phyloP scores from a whole-genome alignment of 2,113 vertebrate genomes.

The Trematomus loennbergii region DNA sequence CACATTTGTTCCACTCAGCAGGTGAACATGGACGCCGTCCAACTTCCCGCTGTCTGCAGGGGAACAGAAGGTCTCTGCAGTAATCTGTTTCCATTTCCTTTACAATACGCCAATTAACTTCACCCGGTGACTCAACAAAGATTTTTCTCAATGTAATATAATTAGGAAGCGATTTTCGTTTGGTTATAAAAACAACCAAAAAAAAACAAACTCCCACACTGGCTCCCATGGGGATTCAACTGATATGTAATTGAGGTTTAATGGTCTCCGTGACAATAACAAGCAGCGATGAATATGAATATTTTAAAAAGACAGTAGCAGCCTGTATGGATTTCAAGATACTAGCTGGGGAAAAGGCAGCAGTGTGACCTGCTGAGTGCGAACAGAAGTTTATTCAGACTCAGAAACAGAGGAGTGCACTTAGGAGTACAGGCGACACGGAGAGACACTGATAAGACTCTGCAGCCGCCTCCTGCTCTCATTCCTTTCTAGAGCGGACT shows the following conservation, averaged over 20 bases:
- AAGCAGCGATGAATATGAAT: conserved; percentile 65
- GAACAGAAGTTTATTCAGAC: conserved; percentile 49
- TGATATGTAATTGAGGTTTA: conserved; percentile 75
- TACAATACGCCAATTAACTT: conserved; percentile 74
- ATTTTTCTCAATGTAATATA: conserved; percentile 63
- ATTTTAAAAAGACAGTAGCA: conserved; percentile 53
- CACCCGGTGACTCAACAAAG: conserved; percentile 71
- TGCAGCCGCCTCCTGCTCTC: conserved; percentile 44
- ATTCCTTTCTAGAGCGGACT: conserved; percentile 48
- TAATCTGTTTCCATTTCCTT: conserved; percentile 69
- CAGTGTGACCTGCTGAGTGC: conserved; percentile 53
- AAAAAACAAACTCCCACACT: background rate
- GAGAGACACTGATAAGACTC: conserved; percentile 62
- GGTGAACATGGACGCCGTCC: conserved; percentile 71
- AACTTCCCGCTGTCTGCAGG: conserved; percentile 67
- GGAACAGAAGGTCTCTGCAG: conserved; percentile 74
- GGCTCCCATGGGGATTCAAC: conserved; percentile 49
- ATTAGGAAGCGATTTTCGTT: conserved; percentile 56
- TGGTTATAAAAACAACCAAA: conserved; percentile 54
- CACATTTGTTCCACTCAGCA: conserved; percentile 70
- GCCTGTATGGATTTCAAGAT: conserved; percentile 41
- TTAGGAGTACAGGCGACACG: conserved; percentile 58
- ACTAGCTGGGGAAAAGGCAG: conserved; percentile 26
- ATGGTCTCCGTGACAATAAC: conserved; percentile 67
- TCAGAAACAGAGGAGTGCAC: conserved; percentile 70